Percentiles rank a stretch among this genome's conserved stretches.
phyloP scores from a whole-genome alignment of 2,888 invertebrate genomes.

The Bursaphelenchus okinawaensis region DNA sequence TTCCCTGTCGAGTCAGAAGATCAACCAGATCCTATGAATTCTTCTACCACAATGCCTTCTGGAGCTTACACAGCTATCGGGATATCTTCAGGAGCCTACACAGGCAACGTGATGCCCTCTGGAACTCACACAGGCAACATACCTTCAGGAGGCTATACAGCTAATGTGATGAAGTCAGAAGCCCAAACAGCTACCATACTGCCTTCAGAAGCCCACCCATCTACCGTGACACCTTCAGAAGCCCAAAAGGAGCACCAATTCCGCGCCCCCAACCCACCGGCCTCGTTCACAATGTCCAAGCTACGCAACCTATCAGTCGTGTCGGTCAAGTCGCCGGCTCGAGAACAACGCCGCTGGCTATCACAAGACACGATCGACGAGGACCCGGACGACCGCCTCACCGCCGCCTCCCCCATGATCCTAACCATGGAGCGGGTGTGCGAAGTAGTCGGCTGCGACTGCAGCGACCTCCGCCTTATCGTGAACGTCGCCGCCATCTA shows the following conservation, averaged over 20 bases:
- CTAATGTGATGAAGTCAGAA: no score
- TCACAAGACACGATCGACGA: conserved; percentile 3
- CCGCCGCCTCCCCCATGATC: not conserved
- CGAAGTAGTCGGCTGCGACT: conserved; percentile 44
- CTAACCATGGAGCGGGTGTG: conserved; percentile 39
- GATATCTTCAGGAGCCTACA: not conserved
- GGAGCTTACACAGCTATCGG: not conserved
- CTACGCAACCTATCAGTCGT: not conserved
- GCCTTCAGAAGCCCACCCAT: no score
- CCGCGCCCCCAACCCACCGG: not conserved
- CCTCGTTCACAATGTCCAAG: not conserved
- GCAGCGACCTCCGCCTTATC: conserved; percentile 48
- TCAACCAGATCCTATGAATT: no score
- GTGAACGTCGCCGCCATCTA: conserved; percentile 52
- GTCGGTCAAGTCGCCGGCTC: not conserved
- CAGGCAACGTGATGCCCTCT: no score
- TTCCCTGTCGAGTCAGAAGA: no score
- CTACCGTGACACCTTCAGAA: no score
- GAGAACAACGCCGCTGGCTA: conserved; percentile 12
- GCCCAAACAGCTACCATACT: no score
- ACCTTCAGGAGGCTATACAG: no score
- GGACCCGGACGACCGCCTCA: not conserved
- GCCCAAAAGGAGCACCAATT: not conserved
- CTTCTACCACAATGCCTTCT: not conserved
- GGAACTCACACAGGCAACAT: no score